Base-by-base conservation (phyloP, 2,113 vertebrate genomes). In the Pimephales promelas region DNA sequence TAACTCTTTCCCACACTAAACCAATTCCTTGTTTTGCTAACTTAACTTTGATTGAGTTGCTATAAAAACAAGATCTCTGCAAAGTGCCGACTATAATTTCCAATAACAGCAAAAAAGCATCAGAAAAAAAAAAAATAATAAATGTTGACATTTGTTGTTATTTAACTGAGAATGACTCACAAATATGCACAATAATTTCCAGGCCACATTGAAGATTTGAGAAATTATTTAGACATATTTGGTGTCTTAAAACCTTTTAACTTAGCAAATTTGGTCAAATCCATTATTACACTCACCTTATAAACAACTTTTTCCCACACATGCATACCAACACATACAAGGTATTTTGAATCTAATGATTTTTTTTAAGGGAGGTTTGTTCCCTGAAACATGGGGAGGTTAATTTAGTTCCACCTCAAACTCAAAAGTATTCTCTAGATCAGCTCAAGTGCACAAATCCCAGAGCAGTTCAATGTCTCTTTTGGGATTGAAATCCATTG, bases 41-140 rank as follows among this genome's bases (percentile, higher is more conserved):
- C 11, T 83, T 47, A 83, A 45, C 71, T 74, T 75, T 49, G 20
- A 76, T 52, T 77, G 24, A 77, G 62, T 24, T 77, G 49, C 68
- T 1, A 28, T 72, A 61, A 52, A 75, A 75, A 75, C 16, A 4
- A 56, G 2, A 77, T 36, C 31, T 77, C 52, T 3, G 20, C 71
- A 49, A 76, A n/a, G 10, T 52, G 74, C 20, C 0, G 31, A 76
- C 22, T 36, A 56, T 22, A 57, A 77, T n/a, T 57, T 57, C 5
- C 20, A 72, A 43, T 45, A 45, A 72, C 31, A 45, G 68, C 16
- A 43, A 72, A 71, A n/a, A n/a, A n/a, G n/a, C n/a, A n/a, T n/a
- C n/a, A n/a, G n/a, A n/a, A n/a, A n/a, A n/a, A n/a, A n/a, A n/a
- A n/a, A n/a, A n/a, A n/a, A n/a, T n/a, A n/a, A n/a, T n/a, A n/a